These are phyloP conservation scores for Penaeus monodon DNA, from an alignment of 2,888 invertebrate species.

Conservation along the genomic window DNA sequence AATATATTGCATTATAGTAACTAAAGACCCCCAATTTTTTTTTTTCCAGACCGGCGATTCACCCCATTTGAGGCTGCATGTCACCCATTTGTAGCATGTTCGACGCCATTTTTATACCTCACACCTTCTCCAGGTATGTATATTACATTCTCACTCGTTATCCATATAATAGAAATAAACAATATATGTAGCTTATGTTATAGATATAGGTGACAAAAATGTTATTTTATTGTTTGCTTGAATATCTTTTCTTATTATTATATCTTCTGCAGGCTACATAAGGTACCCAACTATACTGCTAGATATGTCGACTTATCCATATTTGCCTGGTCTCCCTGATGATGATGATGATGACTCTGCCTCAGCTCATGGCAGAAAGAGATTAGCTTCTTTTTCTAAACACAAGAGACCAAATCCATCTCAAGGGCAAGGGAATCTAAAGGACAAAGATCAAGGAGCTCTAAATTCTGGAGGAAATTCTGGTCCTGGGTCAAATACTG, in stretches of 20 bases:
- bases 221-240: not conserved
- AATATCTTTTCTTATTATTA: not conserved
- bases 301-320: slow-evolving; percentile 63
- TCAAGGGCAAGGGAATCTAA: not conserved
- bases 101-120: slow-evolving; percentile 62
- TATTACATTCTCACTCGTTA: too few relatives aligned
- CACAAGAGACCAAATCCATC: slow-evolving; percentile 40
- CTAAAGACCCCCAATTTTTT: not conserved
- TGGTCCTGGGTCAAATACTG: slow-evolving; percentile 12
- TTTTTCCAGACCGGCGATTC: slow-evolving; percentile 54
- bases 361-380: slow-evolving; percentile 54
- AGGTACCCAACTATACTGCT: slow-evolving; percentile 63
- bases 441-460: not conserved
- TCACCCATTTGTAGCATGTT: slow-evolving; percentile 62
- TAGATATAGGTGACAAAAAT: not conserved
- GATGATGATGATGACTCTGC: slow-evolving; percentile 59
- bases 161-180: too few relatives aligned
- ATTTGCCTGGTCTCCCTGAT: slow-evolving; percentile 58
- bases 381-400: slow-evolving; percentile 52
- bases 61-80: slow-evolving; percentile 64
- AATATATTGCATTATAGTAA: not conserved
- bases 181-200: too few relatives aligned
- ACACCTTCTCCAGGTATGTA: slow-evolving; percentile 60
- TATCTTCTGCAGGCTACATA: slow-evolving; percentile 47
- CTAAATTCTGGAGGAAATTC: not conserved